A percentile compares a stretch with the other conserved stretches of the same genome.
phyloP scores from a whole-genome alignment of 2,797 vertebrate species.

The Poecile montanus region DNA sequence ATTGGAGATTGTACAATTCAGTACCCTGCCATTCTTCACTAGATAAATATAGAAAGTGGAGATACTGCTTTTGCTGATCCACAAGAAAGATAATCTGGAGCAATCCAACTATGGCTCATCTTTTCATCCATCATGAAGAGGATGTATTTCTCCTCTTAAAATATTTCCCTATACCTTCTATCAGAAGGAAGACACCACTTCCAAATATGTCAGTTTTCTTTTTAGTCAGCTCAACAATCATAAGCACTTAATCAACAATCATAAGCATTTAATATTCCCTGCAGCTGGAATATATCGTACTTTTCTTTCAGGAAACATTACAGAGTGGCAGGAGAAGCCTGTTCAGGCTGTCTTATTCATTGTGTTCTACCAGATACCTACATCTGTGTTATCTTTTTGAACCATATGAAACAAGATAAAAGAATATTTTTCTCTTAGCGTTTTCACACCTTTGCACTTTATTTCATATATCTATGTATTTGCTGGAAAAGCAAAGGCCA shows the following conservation, averaged over 20 bases:
- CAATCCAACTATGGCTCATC: not conserved
- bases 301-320: not conserved
- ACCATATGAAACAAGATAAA: conserved; percentile 31
- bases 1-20: not conserved
- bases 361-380: not conserved
- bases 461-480: not conserved
- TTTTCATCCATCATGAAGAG: not conserved
- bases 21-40: not conserved
- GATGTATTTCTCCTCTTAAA: not conserved
- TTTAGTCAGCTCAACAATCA: conserved; percentile 4
- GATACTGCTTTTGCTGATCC: not conserved
- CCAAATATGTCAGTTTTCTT: not conserved
- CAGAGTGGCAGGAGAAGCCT: not conserved
- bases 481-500: conserved; percentile 21
- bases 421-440: conserved; percentile 41
- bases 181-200: not conserved
- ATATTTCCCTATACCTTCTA: not conserved
- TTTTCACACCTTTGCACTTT: conserved; percentile 46
- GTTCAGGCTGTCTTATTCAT: not conserved
- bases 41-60: not conserved
- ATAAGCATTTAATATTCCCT: not conserved
- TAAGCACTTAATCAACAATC: no score
- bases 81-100: not conserved
- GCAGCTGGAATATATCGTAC: not conserved
- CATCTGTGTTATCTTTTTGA: conserved; percentile 36